Conservation (phyloP, 2,888 invertebrate genomes). For the Drosophila vallismaia region DNA sequence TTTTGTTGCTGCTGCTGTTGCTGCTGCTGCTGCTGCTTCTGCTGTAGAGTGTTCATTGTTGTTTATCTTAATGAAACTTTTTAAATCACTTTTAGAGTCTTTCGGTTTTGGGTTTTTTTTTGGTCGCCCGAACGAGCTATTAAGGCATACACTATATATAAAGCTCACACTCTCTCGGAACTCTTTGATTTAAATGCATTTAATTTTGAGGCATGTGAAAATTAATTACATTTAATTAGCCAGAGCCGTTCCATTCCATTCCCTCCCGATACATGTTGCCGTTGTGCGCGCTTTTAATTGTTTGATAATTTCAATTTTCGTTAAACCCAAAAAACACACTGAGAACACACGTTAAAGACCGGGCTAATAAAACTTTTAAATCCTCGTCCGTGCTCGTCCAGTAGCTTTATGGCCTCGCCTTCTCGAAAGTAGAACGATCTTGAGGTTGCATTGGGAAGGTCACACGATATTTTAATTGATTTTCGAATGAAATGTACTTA, state of each 20-base stretch:
- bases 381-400: slow-evolving; percentile 49
- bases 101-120: slow-evolving; percentile 12
- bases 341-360: slow-evolving; percentile 38
- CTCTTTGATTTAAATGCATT: slow-evolving; percentile 76
- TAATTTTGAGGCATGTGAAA: slow-evolving; percentile 73
- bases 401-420: slow-evolving; percentile 56
- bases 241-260: slow-evolving; percentile 21
- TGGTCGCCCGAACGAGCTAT: slow-evolving; percentile 41
- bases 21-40: slow-evolving; percentile 18
- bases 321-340: slow-evolving; percentile 43
- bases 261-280: slow-evolving; percentile 53
- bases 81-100: slow-evolving; percentile 70
- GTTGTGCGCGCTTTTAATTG: slow-evolving; percentile 66
- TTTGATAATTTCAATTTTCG: slow-evolving; percentile 76
- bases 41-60: slow-evolving; percentile 33
- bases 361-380: slow-evolving; percentile 43
- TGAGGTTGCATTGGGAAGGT: slow-evolving; percentile 58
- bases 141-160: slow-evolving; percentile 67
- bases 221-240: slow-evolving; percentile 80
- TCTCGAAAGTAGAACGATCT: slow-evolving; percentile 39
- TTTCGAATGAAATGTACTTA: slow-evolving; percentile 78
- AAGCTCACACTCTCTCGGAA: slow-evolving; percentile 68
- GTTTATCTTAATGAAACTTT: slow-evolving; percentile 79
- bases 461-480: slow-evolving; percentile 67
- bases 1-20: slow-evolving; percentile 34